Evolutionary conservation across 2,797 vertebrate species (phyloP).

Genomic region (Helostoma temminkii): DNA sequence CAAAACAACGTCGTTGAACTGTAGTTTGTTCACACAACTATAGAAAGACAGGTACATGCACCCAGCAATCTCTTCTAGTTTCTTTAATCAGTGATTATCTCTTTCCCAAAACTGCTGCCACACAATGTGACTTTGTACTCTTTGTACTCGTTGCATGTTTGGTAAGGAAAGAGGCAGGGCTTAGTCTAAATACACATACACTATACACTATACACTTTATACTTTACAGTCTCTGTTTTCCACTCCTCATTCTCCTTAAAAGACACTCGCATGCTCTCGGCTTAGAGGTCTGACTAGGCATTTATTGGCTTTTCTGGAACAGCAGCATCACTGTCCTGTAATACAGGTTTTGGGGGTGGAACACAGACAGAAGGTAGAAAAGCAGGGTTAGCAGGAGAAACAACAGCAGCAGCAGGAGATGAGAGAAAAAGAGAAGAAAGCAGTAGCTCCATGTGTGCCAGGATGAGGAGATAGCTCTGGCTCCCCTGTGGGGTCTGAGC

Average conservation of each 20-base stretch:
- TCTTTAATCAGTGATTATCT: conserved; percentile 26
- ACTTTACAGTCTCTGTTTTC: conserved; percentile 33
- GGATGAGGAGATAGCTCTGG: conserved; percentile 62
- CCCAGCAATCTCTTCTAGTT: conserved; percentile 25
- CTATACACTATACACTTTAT: no score
- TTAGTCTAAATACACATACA: conserved; percentile 60
- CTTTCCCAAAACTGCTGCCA: conserved; percentile 47
- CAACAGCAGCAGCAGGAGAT: conserved; percentile 44
- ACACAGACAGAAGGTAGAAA: conserved; percentile 29
- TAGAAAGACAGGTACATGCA: not conserved
- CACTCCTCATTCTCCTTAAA: conserved; percentile 17
- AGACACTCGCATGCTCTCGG: conserved; percentile 17
- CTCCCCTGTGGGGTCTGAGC: conserved; percentile 64
- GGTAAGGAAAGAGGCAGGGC: conserved; percentile 46
- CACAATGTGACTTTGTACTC: conserved; percentile 50
- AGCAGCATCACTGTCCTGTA: conserved; percentile 40
- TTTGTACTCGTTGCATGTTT: conserved; percentile 58
- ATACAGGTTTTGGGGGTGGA: conserved; percentile 51
- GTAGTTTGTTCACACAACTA: not conserved
- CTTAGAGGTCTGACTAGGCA: conserved; percentile 48
- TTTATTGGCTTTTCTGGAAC: conserved; percentile 55
- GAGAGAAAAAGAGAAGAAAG: conserved; percentile 47
- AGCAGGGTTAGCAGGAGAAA: conserved; percentile 38
- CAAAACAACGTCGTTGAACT: no score
- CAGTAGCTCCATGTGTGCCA: conserved; percentile 57